phyloP scores from a whole-genome alignment of 2,888 invertebrate genomes.

The Rhaphigaster nebulosa region DNA sequence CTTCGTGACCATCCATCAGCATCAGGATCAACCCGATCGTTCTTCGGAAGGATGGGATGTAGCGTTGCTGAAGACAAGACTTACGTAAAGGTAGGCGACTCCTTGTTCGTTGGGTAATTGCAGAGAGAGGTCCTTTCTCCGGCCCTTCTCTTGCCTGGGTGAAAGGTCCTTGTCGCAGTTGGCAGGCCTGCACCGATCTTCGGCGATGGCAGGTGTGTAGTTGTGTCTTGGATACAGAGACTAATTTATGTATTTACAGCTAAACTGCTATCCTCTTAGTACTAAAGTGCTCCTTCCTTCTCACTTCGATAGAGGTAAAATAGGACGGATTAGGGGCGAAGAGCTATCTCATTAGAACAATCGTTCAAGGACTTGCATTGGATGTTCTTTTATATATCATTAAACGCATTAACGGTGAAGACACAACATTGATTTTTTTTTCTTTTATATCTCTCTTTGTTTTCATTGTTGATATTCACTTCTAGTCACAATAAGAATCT shows the following conservation, averaged over 20 bases:
- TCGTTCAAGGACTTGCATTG: neutral
- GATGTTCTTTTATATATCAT: no score
- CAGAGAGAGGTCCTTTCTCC: slow-evolving; percentile 46
- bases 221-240: neutral
- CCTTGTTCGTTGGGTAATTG: slow-evolving; percentile 36
- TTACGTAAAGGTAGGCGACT: slow-evolving; percentile 30
- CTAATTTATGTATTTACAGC: slow-evolving; percentile 25
- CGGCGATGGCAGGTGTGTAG: slow-evolving; percentile 21
- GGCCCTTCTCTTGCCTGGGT: slow-evolving; percentile 25
- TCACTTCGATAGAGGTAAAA: neutral
- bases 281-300: neutral
- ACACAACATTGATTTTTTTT: no score
- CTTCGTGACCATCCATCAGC: slow-evolving; percentile 8
- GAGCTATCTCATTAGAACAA: neutral
- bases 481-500: no score
- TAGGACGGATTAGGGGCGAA: neutral
- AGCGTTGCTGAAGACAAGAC: neutral
- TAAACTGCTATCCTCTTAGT: neutral
- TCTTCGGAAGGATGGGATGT: slow-evolving; percentile 17
- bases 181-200: slow-evolving; percentile 14
- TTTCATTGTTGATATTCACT: no score
- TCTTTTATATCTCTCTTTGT: no score
- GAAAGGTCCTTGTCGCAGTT: slow-evolving; percentile 35
- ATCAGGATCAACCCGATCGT: neutral
- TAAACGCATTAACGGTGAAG: no score